These are phyloP conservation scores for Lithodes maja DNA, from an alignment of 2,888 invertebrate genomes.

Conservation along the genomic window DNA sequence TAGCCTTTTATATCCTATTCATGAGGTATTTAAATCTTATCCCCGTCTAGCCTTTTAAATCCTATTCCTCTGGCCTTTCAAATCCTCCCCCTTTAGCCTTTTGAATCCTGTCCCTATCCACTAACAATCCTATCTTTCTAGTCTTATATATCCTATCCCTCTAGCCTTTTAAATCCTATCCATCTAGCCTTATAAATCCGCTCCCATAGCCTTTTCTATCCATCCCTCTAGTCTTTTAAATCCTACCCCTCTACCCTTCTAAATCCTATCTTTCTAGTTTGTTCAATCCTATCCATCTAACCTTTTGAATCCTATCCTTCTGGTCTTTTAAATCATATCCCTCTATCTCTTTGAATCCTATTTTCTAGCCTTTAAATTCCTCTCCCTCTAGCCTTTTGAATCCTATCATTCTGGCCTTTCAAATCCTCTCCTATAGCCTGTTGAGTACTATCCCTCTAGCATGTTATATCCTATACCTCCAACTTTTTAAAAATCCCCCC, in stretches of 20 bases:
- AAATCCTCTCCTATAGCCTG: not conserved
- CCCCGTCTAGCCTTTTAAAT: not conserved
- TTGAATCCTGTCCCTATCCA: not conserved
- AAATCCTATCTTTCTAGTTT: not conserved
- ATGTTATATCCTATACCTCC: not conserved
- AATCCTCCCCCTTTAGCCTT: not conserved
- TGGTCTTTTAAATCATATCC: not conserved
- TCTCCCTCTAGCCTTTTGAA: not conserved
- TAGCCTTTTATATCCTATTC: conserved; percentile 14
- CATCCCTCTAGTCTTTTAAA: not conserved
- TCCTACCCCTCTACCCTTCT: too few relatives aligned
- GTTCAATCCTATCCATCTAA: not conserved
- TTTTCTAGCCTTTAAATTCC: not conserved
- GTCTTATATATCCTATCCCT: not conserved
- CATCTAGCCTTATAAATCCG: not conserved
- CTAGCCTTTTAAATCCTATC: not conserved
- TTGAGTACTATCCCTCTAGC: too few relatives aligned
- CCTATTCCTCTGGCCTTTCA: not conserved
- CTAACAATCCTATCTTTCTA: not conserved
- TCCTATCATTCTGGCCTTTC: not conserved
- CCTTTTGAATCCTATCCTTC: not conserved
- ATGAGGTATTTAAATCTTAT: not conserved
- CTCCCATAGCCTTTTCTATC: not conserved
- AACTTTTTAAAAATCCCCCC: not conserved
- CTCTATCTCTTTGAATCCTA: not conserved